Evolutionary conservation across 2,888 invertebrate species (phyloP).

Genomic region (Alentia gelatinosa): DNA sequence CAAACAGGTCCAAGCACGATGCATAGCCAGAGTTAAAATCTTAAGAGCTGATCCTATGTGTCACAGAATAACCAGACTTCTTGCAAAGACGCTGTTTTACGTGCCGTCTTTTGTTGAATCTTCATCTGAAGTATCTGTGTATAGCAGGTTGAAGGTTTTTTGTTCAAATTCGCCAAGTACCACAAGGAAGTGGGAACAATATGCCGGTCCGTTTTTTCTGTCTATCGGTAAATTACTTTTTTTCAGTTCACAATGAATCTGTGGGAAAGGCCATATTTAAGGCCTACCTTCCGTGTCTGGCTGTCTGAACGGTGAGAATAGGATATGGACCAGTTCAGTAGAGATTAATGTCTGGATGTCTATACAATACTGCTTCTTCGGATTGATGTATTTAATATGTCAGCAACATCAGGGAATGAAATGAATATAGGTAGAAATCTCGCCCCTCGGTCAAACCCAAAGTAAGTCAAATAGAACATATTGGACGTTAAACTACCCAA

Average conservation of each 20-base stretch:
- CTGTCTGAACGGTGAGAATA: background rate
- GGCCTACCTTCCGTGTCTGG: background rate
- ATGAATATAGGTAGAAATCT: too few relatives aligned
- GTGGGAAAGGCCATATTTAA: background rate
- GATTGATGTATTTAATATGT: too few relatives aligned
- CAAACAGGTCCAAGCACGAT: background rate
- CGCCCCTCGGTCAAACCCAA: too few relatives aligned
- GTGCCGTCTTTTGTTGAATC: background rate
- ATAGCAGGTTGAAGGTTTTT: background rate
- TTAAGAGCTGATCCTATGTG: conserved; percentile 16
- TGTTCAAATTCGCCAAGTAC: background rate
- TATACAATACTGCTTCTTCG: too few relatives aligned
- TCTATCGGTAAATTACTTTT: background rate
- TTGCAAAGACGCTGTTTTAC: background rate
- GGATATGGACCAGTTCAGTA: too few relatives aligned
- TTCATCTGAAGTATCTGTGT: background rate
- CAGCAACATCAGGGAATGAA: too few relatives aligned
- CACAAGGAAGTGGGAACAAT: background rate
- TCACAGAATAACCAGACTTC: conserved; percentile 6
- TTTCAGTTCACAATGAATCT: background rate
- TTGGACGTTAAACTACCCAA: too few relatives aligned
- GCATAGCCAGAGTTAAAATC: background rate
- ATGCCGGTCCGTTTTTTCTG: background rate
- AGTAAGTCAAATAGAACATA: background rate
- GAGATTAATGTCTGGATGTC: too few relatives aligned